Evolutionary conservation across 2,113 vertebrate species (phyloP), one percentile per base, ranked within the genome.

Genomic region (Datnioides undecimradiatus): DNA sequence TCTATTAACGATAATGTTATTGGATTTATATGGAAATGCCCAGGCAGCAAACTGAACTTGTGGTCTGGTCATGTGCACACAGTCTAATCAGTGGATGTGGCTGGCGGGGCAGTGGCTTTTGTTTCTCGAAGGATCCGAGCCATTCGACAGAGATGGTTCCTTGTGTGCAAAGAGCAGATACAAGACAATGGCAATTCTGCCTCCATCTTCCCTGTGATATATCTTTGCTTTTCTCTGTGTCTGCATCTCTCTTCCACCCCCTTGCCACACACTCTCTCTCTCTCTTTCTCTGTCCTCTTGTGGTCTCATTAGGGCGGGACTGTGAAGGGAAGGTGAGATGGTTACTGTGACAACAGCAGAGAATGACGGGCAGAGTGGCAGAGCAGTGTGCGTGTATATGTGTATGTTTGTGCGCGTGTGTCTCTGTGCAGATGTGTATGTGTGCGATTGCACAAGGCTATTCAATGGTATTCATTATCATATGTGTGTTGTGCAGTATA

Each of bases 301-400:
- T 90, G 91, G 88, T 92, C 85, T 93, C 93, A 93, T 96, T 95
- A 93, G 91, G 84, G 92, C 70, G 66, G 91, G 88, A 95, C 89
- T 93, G 85, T 71, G 90, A 93, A 90, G 83, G 80, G 91, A 92
- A 94, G 96, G 93, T 94, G 76, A 95, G 89, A 94, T 87, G 90
- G 91, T 93, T 95, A 94, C 92, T 95, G 91, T 95, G 93, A 96
- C 90, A 96, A 95, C 89, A 74, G 91, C 89, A 92, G 88, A 87
- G 83, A 91, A 87, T 91, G 83, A 92, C 36, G 83, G 86, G 73
- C 83, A 48, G 85, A 79, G 52, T 85, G 85, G 84, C 88, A 88
- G 86, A 78, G 71, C 75, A 46, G 23, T 21, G 49, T 38, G 16
- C 36, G 73, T 79, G 64, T 71, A 46, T 76, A 27, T 75, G 55